A percentile compares a stretch with the other conserved stretches of the same genome.
phyloP scores from a whole-genome alignment of 2,113 vertebrate species.

The Mesocricetus auratus region DNA sequence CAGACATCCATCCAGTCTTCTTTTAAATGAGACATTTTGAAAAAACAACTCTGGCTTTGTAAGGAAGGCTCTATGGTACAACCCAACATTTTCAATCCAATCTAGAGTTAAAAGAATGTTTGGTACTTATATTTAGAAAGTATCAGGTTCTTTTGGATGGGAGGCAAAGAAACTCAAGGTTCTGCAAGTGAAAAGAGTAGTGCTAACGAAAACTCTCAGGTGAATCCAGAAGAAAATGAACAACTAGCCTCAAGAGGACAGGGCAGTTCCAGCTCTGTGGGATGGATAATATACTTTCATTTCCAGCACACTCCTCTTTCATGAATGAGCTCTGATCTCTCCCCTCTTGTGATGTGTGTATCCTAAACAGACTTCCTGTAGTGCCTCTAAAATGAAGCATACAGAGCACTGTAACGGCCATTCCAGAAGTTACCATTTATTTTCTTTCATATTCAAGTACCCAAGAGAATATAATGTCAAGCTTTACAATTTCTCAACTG shows the following conservation, averaged over 20 bases:
- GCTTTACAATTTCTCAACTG: not conserved
- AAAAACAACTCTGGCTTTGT: constrained; percentile 2
- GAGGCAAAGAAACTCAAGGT: constrained; percentile 40
- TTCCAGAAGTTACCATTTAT: not conserved
- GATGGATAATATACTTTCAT: not conserved
- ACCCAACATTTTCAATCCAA: constrained; percentile 27
- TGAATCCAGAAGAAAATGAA: constrained; percentile 46
- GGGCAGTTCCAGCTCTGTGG: constrained; percentile 46
- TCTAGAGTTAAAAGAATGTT: constrained; percentile 21
- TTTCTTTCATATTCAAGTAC: not conserved
- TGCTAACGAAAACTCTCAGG: not conserved
- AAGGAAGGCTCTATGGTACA: constrained; percentile 39
- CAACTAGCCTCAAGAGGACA: not conserved
- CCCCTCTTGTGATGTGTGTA: not conserved
- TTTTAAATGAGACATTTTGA: constrained; percentile 38
- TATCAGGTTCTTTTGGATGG: not conserved
- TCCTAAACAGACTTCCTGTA: not conserved
- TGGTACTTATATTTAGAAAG: constrained; percentile 31
- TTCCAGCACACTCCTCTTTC: not conserved
- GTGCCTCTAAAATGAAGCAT: constrained; percentile 13
- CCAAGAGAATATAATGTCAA: not conserved
- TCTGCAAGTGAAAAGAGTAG: constrained; percentile 59
- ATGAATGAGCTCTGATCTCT: not conserved
- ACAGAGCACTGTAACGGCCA: not conserved
- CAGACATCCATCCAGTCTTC: not conserved